These are phyloP conservation scores for Amphiprion clarkii DNA, from an alignment of 2,797 vertebrate species.

Conservation along the genomic window DNA sequence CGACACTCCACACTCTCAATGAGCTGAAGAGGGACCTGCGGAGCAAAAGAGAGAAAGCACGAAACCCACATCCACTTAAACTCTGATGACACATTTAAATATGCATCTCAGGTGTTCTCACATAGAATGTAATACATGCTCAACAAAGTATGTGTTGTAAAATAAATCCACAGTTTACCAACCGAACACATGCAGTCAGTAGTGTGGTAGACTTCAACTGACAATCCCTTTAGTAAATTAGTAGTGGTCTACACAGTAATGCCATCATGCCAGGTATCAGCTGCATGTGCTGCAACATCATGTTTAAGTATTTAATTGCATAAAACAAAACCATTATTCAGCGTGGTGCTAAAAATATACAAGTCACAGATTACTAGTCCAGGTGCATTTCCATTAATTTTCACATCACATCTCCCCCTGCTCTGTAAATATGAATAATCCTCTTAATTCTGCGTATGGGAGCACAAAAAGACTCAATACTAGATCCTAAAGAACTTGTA, in stretches of 20 bases:
- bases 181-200: conserved; percentile 67
- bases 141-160: not conserved
- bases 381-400: conserved; percentile 40
- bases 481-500: conserved; percentile 19
- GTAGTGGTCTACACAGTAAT: conserved; percentile 18
- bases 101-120: not conserved
- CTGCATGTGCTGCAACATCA: conserved; percentile 8
- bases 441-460: conserved; percentile 25
- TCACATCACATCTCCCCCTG: conserved; percentile 34
- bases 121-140: not conserved
- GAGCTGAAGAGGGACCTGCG: conserved; percentile 95
- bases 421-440: conserved; percentile 37
- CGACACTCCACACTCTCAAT: conserved; percentile 95
- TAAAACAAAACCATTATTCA: conserved; percentile 14
- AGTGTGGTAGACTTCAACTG: conserved; percentile 5
- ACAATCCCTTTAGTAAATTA: conserved; percentile 45
- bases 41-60: not conserved
- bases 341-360: conserved; percentile 11
- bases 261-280: conserved; percentile 39
- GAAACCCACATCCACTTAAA: not conserved
- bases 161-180: not conserved
- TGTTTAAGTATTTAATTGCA: conserved; percentile 4
- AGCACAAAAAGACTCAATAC: conserved; percentile 33
- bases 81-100: not conserved
- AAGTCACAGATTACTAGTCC: conserved; percentile 20